Evolutionary conservation across 2,888 invertebrate genomes (phyloP), one percentile per base, ranked within the genome.

Genomic region (Polydrusus pterygomalis): DNA sequence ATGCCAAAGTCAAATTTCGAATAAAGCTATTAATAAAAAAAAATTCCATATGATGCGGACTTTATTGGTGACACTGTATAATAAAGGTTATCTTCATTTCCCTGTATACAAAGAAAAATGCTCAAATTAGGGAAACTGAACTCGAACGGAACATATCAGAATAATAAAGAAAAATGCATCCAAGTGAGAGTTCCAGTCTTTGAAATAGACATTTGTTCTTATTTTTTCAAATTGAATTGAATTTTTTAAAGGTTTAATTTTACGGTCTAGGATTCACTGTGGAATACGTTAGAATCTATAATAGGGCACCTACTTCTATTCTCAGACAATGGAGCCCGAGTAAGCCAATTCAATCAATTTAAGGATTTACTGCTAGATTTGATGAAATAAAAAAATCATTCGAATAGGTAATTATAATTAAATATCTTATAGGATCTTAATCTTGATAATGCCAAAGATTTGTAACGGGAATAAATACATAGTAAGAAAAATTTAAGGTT

Each of bases 181-280:
- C 17, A 38, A 7, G 13, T 38, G 30, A 54, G 49, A 68, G 47
- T 15, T 17, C 40, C 20, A 10, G 58, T 64, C 20, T 63, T 25
- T 65, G 30, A 51, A 49, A 65, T 30, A 38, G 40, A 51, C 54
- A 40, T 54, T 56, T 68, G 54, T 34, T 40, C 68, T 38, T 68
- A 68, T 54, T 68, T 38, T 64, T 67, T 56, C 40, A 68, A 68
- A 68, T 68, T 68, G 68, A 68, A 68, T 68, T 68, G 54, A 17
- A 38, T 68, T 68, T 67, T 68, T 40, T 68, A 51, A 18, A 17
- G 56, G 54, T 68, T 54, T 68, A 68, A 68, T 68, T 68, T 68
- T 56, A 68, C 68, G 68, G 68, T 68, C 54, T 17, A 56, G 68
- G 68, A 68, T 68, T 68, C 40, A 20, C 40, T 34, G 38, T 49